These are phyloP conservation scores for Gambelia wislizenii DNA, from an alignment of 2,797 vertebrate genomes.

Conservation along the genomic window DNA sequence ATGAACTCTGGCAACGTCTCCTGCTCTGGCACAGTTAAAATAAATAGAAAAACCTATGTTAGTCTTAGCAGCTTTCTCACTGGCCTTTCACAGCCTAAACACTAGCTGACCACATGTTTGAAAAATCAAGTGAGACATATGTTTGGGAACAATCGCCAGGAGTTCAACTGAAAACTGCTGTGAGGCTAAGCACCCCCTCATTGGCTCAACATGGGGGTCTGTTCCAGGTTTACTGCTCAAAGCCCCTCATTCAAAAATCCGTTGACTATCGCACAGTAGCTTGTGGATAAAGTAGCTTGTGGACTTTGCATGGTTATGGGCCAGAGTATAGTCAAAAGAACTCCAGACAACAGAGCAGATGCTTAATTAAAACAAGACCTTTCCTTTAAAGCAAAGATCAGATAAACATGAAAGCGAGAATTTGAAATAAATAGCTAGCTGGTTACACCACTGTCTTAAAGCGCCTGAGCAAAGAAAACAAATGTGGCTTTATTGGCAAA, in stretches of 20 bases:
- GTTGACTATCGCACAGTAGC: conserved; percentile 15
- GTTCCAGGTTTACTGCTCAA: neutral
- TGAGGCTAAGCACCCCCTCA: no score
- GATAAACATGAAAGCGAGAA: conserved; percentile 33
- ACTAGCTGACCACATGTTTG: neutral
- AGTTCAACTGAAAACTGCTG: neutral
- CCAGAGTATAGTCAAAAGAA: conserved; percentile 3
- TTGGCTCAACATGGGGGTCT: neutral
- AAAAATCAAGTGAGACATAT: neutral
- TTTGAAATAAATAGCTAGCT: conserved; percentile 24
- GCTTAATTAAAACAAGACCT: conserved; percentile 24
- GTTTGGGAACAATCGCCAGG: neutral
- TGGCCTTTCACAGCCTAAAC: neutral
- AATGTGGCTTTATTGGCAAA: neutral
- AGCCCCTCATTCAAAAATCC: neutral
- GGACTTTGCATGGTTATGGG: conserved; percentile 5
- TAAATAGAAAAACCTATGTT: neutral
- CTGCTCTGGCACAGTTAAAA: no score
- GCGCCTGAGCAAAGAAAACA: neutral
- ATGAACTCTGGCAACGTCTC: no score
- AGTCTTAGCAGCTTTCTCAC: neutral
- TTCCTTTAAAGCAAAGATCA: conserved; percentile 11
- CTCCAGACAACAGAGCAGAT: neutral
- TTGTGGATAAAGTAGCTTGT: conserved; percentile 1
- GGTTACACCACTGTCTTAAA: neutral